Evolutionary conservation across 2,888 invertebrate species (phyloP).

Genomic region (Oxystoma pomonae): DNA sequence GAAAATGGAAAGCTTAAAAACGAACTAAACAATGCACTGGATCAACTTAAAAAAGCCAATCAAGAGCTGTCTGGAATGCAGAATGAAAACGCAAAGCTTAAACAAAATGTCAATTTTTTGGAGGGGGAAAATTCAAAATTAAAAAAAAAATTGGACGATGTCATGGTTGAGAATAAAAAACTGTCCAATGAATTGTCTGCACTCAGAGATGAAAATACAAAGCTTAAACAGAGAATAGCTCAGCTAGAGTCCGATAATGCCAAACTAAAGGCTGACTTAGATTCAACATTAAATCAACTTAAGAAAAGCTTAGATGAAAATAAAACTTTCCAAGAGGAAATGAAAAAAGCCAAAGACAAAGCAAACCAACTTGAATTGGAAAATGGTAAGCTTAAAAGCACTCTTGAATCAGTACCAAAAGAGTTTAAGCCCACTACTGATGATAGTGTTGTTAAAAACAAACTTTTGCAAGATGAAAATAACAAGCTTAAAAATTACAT

Average conservation of each 20-base stretch:
- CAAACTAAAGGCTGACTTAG: slow-evolving; percentile 28
- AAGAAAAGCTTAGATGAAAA: slow-evolving; percentile 16
- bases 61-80: slow-evolving; percentile 12
- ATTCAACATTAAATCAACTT: slow-evolving; percentile 13
- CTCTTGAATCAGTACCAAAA: slow-evolving; percentile 16
- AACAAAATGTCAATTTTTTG: slow-evolving; percentile 21
- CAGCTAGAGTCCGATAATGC: slow-evolving; percentile 30
- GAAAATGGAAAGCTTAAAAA: slow-evolving; percentile 26
- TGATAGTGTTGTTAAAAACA: slow-evolving; percentile 13
- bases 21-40: slow-evolving; percentile 21
- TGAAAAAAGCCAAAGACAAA: slow-evolving; percentile 28
- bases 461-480: slow-evolving; percentile 14
- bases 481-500: slow-evolving; percentile 16
- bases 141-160: slow-evolving; percentile 24
- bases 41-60: slow-evolving; percentile 23
- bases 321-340: slow-evolving; percentile 24
- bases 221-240: slow-evolving; percentile 21
- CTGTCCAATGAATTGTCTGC: slow-evolving; percentile 11
- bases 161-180: slow-evolving; percentile 25
- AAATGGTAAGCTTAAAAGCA: slow-evolving; percentile 20
- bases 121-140: slow-evolving; percentile 26
- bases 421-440: slow-evolving; percentile 17
- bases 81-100: slow-evolving; percentile 22
- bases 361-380: slow-evolving; percentile 25
- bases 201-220: slow-evolving; percentile 21